These are phyloP conservation scores for Pteropus alecto DNA, from an alignment of 2,113 vertebrate genomes.

Conservation along the genomic window DNA sequence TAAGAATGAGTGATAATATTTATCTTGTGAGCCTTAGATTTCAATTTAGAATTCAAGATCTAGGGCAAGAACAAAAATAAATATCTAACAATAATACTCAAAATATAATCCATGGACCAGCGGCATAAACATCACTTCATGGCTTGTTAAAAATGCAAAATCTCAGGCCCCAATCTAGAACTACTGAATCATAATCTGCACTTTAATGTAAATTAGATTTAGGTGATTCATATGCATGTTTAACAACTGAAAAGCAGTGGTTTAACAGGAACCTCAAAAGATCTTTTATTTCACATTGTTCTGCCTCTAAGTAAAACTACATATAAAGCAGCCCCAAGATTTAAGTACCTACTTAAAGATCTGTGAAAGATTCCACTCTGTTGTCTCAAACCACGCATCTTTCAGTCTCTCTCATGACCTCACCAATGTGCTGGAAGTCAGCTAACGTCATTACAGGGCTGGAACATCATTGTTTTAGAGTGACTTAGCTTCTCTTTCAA, in stretches of 20 bases:
- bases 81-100: neutral
- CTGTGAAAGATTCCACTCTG: neutral
- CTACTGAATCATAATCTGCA: neutral
- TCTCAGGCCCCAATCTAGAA: neutral
- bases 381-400: neutral
- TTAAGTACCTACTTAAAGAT: neutral
- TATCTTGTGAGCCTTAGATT: neutral
- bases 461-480: neutral
- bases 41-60: neutral
- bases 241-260: neutral
- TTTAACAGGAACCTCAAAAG: neutral
- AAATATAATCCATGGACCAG: neutral
- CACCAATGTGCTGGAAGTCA: neutral
- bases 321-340: neutral
- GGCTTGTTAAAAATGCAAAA: neutral
- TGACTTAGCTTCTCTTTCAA: slow-evolving; percentile 1
- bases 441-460: neutral
- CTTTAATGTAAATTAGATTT: neutral
- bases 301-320: neutral
- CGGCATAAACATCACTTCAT: neutral
- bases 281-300: neutral
- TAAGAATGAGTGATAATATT: neutral
- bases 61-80: slow-evolving; percentile 10
- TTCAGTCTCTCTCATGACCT: neutral
- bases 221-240: neutral